These are phyloP conservation scores for Gasterosteus nipponicus DNA, from an alignment of 2,113 vertebrate species.

Conservation along the genomic window DNA sequence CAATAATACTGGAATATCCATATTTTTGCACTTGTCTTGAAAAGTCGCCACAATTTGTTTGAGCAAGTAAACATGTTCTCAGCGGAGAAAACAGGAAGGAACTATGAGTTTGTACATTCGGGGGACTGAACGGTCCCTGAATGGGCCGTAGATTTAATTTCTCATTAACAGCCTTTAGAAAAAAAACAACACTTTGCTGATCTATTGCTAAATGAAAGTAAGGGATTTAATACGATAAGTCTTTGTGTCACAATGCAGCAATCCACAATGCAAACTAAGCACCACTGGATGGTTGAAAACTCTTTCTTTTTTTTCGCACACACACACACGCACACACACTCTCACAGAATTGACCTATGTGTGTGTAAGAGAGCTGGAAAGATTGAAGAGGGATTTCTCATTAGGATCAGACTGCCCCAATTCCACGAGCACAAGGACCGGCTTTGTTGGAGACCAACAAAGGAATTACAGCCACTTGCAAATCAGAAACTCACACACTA, in stretches of 20 bases:
- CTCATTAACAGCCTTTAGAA: slow-evolving; percentile 23
- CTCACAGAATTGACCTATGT: slow-evolving; percentile 30
- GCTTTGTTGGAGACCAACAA: slow-evolving; percentile 77
- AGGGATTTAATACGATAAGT: slow-evolving; percentile 53
- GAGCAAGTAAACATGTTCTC: neutral
- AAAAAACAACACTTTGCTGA: slow-evolving; percentile 34
- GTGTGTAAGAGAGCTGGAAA: slow-evolving; percentile 60
- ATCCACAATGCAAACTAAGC: slow-evolving; percentile 53
- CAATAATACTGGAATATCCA: neutral
- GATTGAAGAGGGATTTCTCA: slow-evolving; percentile 76
- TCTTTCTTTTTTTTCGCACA: neutral
- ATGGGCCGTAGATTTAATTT: slow-evolving; percentile 6
- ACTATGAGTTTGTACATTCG: neutral
- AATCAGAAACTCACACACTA: slow-evolving; percentile 45
- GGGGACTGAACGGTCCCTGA: slow-evolving; percentile 19
- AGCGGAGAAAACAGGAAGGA: slow-evolving; percentile 2
- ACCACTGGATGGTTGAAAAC: slow-evolving; percentile 34
- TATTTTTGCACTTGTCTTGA: neutral
- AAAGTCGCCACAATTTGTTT: neutral
- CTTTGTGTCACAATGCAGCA: slow-evolving; percentile 40
- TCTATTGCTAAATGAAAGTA: slow-evolving; percentile 50
- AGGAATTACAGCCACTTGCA: slow-evolving; percentile 72
- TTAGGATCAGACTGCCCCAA: slow-evolving; percentile 79
- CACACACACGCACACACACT: slow-evolving; percentile 8
- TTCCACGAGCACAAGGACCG: slow-evolving; percentile 72